Evolutionary conservation across 2,797 vertebrate genomes (phyloP).

Genomic region (Balearica regulorum): DNA sequence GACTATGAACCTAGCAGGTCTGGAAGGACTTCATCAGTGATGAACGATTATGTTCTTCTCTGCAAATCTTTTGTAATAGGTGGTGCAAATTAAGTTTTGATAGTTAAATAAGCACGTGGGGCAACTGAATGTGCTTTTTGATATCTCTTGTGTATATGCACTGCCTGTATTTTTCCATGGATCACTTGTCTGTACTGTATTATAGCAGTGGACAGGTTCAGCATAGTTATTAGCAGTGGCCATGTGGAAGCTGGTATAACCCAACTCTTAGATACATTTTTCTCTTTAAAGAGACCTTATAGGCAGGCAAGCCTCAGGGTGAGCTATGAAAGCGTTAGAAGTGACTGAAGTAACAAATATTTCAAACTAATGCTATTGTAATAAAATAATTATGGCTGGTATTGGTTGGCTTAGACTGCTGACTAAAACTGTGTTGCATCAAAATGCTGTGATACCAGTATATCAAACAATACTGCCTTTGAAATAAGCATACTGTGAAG

Average conservation of each 20-base stretch:
- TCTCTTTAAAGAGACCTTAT: not conserved
- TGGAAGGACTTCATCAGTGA: not conserved
- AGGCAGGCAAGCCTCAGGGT: not conserved
- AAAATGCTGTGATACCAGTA: not conserved
- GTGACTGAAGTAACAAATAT: not conserved
- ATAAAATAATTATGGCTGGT: conserved; percentile 13
- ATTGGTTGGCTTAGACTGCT: not conserved
- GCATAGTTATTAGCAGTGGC: not conserved
- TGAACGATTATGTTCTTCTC: not conserved
- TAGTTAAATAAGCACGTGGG: not conserved
- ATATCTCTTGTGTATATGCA: not conserved
- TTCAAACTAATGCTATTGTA: not conserved
- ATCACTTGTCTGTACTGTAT: not conserved
- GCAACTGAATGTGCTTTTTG: not conserved
- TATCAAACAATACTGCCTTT: not conserved
- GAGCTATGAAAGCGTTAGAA: not conserved
- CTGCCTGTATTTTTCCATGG: not conserved
- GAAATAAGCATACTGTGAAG: not conserved
- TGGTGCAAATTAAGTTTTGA: not conserved
- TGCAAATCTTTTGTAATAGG: not conserved
- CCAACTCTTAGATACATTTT: not conserved
- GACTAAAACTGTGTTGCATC: not conserved
- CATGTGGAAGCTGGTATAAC: not conserved
- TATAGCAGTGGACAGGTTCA: not conserved
- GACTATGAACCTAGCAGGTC: not conserved